A percentile compares a stretch with the other conserved stretches of the same genome.
phyloP scores from a whole-genome alignment of 2,113 vertebrate species.

The Podarcis raffonei region DNA sequence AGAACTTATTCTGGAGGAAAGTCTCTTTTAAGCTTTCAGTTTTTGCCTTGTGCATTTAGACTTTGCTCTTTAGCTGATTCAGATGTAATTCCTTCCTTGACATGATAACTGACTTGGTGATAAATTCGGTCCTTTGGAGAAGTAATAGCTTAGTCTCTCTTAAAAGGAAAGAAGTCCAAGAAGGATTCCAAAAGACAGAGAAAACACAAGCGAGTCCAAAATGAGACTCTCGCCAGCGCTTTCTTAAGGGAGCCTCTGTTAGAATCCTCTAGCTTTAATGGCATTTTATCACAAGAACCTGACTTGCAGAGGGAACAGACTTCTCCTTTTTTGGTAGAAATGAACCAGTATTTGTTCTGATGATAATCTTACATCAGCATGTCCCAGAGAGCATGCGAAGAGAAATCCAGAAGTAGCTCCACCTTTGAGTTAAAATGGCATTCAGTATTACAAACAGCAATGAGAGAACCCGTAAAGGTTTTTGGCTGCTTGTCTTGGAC shows the following conservation, averaged over 20 bases:
- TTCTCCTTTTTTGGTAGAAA: slow-evolving; percentile 53
- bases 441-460: neutral
- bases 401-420: neutral
- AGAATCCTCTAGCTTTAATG: neutral
- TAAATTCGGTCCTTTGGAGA: neutral
- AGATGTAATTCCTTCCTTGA: accelerated
- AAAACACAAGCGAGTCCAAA: slow-evolving; percentile 14
- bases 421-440: neutral
- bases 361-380: slow-evolving; percentile 36
- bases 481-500: neutral
- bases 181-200: slow-evolving; percentile 10
- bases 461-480: neutral
- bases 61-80: neutral
- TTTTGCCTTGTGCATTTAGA: neutral
- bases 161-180: neutral
- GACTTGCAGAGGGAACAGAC: neutral
- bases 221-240: neutral
- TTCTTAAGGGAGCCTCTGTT: slow-evolving; percentile 2
- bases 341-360: slow-evolving; percentile 26
- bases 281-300: slow-evolving; percentile 8
- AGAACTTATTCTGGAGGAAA: neutral
- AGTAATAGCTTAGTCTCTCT: neutral
- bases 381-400: slow-evolving; percentile 7
- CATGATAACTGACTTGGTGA: neutral
- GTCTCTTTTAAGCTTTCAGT: neutral